Conservation (phyloP, 1,140 invertebrate genomes). For the Brachionus angularis region DNA sequence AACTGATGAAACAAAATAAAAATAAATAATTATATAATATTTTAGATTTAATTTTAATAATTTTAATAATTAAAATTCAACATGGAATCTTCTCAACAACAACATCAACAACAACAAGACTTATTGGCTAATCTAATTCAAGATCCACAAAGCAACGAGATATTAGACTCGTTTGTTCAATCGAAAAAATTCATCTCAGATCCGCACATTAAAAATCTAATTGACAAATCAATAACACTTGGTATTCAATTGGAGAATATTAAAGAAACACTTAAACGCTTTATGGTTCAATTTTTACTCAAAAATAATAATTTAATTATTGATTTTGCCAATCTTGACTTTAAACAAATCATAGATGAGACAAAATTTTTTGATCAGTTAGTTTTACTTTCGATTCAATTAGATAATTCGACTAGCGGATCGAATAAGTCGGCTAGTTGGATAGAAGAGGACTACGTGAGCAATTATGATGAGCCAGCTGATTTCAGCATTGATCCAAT, state of each 20-base stretch:
- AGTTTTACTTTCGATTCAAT: constrained; percentile 9
- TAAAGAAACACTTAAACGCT: constrained; percentile 14
- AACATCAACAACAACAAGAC: too few species aligned
- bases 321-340: constrained; percentile 2
- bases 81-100: too few species aligned
- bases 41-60: too few species aligned
- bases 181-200: neutral
- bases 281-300: neutral
- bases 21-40: too few species aligned
- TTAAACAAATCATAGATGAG: neutral
- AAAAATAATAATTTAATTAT: constrained; percentile 22
- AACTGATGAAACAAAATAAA: too few species aligned
- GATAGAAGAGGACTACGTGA: neutral
- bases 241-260: constrained; percentile 14
- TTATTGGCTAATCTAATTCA: too few species aligned
- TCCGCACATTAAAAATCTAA: neutral
- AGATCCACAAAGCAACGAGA: neutral
- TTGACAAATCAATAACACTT: constrained; percentile 19
- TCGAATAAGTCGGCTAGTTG: neutral
- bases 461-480: neutral
- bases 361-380: constrained; percentile 27
- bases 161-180: constrained; percentile 1
- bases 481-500: neutral
- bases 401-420: neutral
- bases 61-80: too few species aligned